Percentiles rank a stretch among this genome's conserved stretches.
phyloP scores from a whole-genome alignment of 2,797 vertebrate genomes.

The Hapalemur alaotrensis region DNA sequence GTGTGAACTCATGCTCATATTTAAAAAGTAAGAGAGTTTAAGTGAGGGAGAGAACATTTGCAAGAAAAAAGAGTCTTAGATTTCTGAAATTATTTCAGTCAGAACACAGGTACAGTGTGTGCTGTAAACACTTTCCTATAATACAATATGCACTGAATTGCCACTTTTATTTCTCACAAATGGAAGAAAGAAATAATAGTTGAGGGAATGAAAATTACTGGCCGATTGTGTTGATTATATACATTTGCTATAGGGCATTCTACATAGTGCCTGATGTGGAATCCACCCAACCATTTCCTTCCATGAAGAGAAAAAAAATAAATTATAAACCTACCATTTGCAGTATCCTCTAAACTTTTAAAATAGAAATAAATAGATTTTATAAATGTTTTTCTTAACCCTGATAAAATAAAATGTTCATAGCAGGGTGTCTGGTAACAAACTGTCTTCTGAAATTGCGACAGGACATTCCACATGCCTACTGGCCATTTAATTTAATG shows the following conservation, averaged over 20 bases:
- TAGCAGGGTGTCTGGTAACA: slow-evolving; percentile 84
- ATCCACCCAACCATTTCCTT: slow-evolving; percentile 79
- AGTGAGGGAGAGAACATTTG: slow-evolving; percentile 67
- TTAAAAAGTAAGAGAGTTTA: slow-evolving; percentile 54
- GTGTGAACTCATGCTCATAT: slow-evolving; percentile 45
- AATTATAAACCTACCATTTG: slow-evolving; percentile 63
- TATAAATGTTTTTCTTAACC: slow-evolving; percentile 75
- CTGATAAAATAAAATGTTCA: slow-evolving; percentile 84
- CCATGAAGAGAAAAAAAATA: slow-evolving; percentile 20
- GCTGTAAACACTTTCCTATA: slow-evolving; percentile 80
- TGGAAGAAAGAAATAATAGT: slow-evolving; percentile 82
- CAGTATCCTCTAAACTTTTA: slow-evolving; percentile 67
- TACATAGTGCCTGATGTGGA: slow-evolving; percentile 76
- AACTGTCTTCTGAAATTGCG: slow-evolving; percentile 85
- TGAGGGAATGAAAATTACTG: slow-evolving; percentile 84
- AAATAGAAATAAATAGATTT: slow-evolving; percentile 80
- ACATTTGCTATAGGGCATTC: slow-evolving; percentile 82
- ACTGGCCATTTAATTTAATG: slow-evolving; percentile 86
- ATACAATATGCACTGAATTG: slow-evolving; percentile 82
- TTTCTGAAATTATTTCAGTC: slow-evolving; percentile 80
- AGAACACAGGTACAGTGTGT: slow-evolving; percentile 78
- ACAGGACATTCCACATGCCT: slow-evolving; percentile 82
- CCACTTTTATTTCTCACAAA: slow-evolving; percentile 81
- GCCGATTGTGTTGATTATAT: slow-evolving; percentile 85
- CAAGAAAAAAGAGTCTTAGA: slow-evolving; percentile 67